Percentiles rank a stretch among this genome's conserved stretches.
Evolutionary conservation across 2,888 invertebrate species (phyloP).

Genomic region (Caenorhabditis becei): DNA sequence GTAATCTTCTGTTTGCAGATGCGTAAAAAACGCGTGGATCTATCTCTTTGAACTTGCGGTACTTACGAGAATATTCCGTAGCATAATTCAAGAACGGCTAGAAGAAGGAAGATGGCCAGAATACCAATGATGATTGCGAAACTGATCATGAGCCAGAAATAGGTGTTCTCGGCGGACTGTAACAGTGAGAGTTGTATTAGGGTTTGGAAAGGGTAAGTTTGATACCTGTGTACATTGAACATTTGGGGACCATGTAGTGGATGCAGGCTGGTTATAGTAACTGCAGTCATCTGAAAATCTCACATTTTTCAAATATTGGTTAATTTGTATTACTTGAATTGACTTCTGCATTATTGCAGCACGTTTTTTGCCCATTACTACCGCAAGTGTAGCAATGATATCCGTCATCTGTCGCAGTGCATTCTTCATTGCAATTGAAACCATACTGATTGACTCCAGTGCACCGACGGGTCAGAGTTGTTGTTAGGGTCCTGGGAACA

Average conservation of each 20-base stretch:
- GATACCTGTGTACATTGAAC: slow-evolving; percentile 14
- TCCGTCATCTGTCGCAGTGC: slow-evolving; percentile 34
- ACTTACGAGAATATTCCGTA: slow-evolving; percentile 52
- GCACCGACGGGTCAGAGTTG: slow-evolving; percentile 36
- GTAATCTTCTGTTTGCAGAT: slow-evolving; percentile 34
- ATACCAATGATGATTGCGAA: slow-evolving; percentile 64
- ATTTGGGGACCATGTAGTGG: slow-evolving; percentile 35
- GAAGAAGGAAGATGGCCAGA: slow-evolving; percentile 54
- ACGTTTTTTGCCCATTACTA: slow-evolving; percentile 48
- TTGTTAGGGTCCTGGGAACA: slow-evolving; percentile 22
- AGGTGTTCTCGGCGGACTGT: slow-evolving; percentile 67
- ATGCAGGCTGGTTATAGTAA: slow-evolving; percentile 27
- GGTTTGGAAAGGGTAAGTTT: background rate
- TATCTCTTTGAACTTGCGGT: background rate
- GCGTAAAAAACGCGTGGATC: slow-evolving; percentile 19
- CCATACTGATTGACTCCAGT: slow-evolving; percentile 44
- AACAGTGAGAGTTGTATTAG: slow-evolving; percentile 9
- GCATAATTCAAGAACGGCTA: slow-evolving; percentile 44
- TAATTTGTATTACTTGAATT: slow-evolving; percentile 27
- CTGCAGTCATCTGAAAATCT: slow-evolving; percentile 55
- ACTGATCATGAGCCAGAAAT: slow-evolving; percentile 72
- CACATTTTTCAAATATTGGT: too few species aligned
- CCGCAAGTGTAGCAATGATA: slow-evolving; percentile 61
- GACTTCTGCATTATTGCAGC: slow-evolving; percentile 47
- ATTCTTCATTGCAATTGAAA: slow-evolving; percentile 64